Evolutionary conservation across 2,797 vertebrate species (phyloP).

Genomic region (Tragelaphus eurycerus): DNA sequence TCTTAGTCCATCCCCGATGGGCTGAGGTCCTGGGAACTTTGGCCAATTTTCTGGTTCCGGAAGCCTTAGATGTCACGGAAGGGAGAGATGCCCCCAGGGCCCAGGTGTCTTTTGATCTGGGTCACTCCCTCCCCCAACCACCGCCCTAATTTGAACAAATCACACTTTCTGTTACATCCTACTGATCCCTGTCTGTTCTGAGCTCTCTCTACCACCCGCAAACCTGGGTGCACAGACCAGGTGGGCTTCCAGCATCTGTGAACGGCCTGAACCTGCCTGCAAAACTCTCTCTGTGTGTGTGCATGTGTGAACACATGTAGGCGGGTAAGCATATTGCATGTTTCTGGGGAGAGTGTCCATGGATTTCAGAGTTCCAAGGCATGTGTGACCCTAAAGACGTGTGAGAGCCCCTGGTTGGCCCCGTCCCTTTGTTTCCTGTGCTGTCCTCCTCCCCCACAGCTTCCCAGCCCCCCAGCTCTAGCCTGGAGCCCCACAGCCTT

Average conservation of each 20-base stretch:
- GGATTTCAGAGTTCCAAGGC: background rate
- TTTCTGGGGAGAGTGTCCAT: background rate
- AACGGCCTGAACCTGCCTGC: background rate
- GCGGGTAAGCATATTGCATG: no score
- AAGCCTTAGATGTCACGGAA: background rate
- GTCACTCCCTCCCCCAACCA: background rate
- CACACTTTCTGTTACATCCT: background rate
- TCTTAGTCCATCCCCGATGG: background rate
- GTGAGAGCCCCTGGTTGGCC: background rate
- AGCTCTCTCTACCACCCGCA: background rate
- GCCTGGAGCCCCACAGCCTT: background rate
- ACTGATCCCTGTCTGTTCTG: background rate
- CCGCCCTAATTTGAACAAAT: background rate
- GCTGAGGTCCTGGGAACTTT: background rate
- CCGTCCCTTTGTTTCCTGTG: background rate
- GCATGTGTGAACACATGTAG: fast-evolving
- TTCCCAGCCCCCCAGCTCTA: background rate
- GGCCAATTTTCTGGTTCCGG: background rate
- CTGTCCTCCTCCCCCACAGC: background rate
- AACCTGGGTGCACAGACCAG: background rate
- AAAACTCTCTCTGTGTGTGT: background rate
- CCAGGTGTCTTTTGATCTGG: background rate
- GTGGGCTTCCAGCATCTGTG: background rate
- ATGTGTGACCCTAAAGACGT: background rate
- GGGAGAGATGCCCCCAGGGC: background rate